Evolutionary conservation across 2,797 vertebrate genomes (phyloP).

Genomic region (Chaenodraco wilsoni): DNA sequence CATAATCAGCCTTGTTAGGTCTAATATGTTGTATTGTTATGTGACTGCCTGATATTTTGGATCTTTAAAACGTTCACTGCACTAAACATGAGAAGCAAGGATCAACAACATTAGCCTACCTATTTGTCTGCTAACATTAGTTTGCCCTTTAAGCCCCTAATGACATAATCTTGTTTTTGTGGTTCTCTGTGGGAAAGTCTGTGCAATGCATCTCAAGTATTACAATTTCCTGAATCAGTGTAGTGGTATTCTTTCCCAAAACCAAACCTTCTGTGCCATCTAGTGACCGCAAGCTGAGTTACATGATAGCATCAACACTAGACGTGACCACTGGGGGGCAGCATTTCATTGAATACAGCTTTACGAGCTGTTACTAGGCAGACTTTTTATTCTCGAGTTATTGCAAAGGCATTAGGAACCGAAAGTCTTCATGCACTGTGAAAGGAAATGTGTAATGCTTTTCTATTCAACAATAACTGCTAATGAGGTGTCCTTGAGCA

Average conservation of each 20-base stretch:
- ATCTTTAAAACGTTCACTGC: background rate
- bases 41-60: background rate
- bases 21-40: background rate
- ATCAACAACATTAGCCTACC: background rate
- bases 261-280: slow-evolving; percentile 56
- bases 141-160: background rate
- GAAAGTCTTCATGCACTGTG: background rate
- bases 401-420: no score
- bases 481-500: background rate
- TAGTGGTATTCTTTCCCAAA: background rate
- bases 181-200: background rate
- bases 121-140: background rate
- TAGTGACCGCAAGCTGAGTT: slow-evolving; percentile 29
- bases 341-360: background rate
- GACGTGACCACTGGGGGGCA: slow-evolving; percentile 15
- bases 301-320: background rate
- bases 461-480: background rate
- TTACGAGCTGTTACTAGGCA: background rate
- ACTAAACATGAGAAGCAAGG: background rate
- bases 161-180: background rate
- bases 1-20: background rate
- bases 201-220: background rate
- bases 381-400: background rate
- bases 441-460: background rate
- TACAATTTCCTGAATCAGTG: background rate